phyloP scores from a whole-genome alignment of 2,797 vertebrate genomes.

The Phrynocephalus guinanensis region DNA sequence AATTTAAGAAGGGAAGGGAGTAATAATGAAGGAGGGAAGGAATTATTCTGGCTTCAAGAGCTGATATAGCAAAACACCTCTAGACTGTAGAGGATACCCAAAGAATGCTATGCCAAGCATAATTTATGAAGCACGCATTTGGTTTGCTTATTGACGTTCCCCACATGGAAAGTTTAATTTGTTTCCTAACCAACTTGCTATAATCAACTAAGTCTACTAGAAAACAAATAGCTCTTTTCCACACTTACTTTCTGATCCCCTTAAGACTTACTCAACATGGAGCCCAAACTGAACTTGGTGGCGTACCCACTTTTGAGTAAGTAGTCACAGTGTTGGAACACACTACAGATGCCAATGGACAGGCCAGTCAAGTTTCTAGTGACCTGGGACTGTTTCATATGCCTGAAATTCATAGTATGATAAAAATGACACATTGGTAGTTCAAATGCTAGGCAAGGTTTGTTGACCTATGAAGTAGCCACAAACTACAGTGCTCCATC shows the following conservation, averaged over 20 bases:
- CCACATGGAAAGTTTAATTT: not conserved
- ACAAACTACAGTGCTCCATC: not conserved
- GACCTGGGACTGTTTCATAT: too few relatives aligned
- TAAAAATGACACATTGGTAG: not conserved
- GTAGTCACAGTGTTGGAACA: not conserved
- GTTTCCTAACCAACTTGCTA: too few relatives aligned
- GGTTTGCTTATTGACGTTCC: not conserved
- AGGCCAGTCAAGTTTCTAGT: not conserved
- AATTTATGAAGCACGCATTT: not conserved
- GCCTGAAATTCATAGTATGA: not conserved
- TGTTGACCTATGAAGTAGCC: not conserved
- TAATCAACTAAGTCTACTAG: not conserved
- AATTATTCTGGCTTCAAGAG: too few relatives aligned
- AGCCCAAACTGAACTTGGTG: not conserved
- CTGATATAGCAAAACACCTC: too few relatives aligned
- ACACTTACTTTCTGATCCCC: not conserved
- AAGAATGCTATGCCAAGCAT: not conserved
- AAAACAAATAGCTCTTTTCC: not conserved
- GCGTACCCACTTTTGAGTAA: not conserved
- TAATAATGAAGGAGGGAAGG: not conserved
- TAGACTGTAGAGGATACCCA: too few relatives aligned
- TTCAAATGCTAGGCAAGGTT: not conserved
- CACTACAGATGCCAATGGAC: not conserved
- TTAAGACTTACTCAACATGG: not conserved
- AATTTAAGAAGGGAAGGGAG: not conserved